phyloP scores from a whole-genome alignment of 2,113 vertebrate genomes.

The Dolichotis patagonum region DNA sequence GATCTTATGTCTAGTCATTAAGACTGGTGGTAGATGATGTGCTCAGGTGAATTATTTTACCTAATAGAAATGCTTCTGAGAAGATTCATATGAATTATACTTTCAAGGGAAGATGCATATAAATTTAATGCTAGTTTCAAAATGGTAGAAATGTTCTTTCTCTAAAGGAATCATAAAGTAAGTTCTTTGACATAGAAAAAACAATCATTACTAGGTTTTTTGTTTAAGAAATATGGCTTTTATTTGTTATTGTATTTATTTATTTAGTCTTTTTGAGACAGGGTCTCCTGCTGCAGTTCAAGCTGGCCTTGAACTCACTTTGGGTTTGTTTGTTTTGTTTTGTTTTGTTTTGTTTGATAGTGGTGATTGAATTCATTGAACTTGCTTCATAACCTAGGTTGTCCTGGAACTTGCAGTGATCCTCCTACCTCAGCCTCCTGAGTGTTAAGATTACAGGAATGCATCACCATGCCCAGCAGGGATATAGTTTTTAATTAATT shows the following conservation, averaged over 20 bases:
- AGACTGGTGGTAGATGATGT: background rate
- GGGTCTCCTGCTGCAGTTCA: background rate
- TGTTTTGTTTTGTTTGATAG: no score
- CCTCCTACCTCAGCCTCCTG: background rate
- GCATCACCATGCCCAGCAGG: background rate
- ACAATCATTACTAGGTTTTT: background rate
- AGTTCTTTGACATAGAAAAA: background rate
- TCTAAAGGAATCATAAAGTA: background rate
- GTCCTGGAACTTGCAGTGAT: no score
- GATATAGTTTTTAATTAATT: background rate
- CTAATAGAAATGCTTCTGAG: constrained; percentile 3
- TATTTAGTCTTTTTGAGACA: background rate
- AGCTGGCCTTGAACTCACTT: background rate
- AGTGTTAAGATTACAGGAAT: background rate
- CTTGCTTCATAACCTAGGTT: no score
- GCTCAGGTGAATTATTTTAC: constrained; percentile 3
- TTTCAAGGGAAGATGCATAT: background rate
- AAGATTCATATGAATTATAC: background rate
- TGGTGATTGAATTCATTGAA: no score
- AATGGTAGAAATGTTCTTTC: background rate
- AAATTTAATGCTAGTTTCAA: constrained; percentile 29
- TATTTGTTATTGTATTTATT: background rate
- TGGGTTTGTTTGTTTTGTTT: background rate
- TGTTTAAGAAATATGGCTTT: background rate
- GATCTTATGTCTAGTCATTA: background rate